phyloP scores from a whole-genome alignment of 2,797 vertebrate genomes.

The Lutjanus campechanus region DNA sequence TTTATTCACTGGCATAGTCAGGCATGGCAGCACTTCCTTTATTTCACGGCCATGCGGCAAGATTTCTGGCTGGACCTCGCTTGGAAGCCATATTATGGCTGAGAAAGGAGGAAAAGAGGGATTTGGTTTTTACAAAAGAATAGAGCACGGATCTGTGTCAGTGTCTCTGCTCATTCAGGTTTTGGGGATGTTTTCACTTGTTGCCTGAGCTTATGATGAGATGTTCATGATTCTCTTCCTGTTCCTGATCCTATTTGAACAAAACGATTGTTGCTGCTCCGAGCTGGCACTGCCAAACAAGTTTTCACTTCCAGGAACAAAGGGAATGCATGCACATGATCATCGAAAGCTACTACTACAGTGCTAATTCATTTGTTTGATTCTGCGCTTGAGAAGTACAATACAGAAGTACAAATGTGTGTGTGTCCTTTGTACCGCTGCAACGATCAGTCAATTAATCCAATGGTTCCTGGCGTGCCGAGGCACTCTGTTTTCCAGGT shows the following conservation, averaged over 20 bases:
- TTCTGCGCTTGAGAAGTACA: conserved; percentile 37
- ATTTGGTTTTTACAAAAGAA: conserved; percentile 83
- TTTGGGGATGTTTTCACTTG: conserved; percentile 78
- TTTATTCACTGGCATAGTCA: conserved; percentile 85
- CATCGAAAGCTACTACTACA: conserved; percentile 68
- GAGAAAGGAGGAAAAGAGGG: conserved; percentile 77
- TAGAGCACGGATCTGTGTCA: conserved; percentile 77
- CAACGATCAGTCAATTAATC: too few relatives aligned
- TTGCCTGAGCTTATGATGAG: conserved; percentile 76
- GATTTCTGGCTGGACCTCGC: conserved; percentile 85
- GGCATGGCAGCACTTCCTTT: conserved; percentile 81
- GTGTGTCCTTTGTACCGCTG: background rate
- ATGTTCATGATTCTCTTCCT: conserved; percentile 75
- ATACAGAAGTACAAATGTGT: background rate
- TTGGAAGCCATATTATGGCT: conserved; percentile 82
- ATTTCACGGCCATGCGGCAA: conserved; percentile 79
- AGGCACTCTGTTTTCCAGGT: too few relatives aligned
- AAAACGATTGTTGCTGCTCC: conserved; percentile 63
- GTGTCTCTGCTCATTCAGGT: conserved; percentile 78
- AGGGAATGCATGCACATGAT: conserved; percentile 57
- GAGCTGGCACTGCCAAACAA: conserved; percentile 78
- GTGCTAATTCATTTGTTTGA: conserved; percentile 61
- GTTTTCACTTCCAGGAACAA: conserved; percentile 79
- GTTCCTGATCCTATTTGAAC: conserved; percentile 81
- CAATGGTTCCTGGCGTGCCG: too few relatives aligned